Conservation (phyloP, 1,140 invertebrate genomes). For the Bemisia tabaci region DNA sequence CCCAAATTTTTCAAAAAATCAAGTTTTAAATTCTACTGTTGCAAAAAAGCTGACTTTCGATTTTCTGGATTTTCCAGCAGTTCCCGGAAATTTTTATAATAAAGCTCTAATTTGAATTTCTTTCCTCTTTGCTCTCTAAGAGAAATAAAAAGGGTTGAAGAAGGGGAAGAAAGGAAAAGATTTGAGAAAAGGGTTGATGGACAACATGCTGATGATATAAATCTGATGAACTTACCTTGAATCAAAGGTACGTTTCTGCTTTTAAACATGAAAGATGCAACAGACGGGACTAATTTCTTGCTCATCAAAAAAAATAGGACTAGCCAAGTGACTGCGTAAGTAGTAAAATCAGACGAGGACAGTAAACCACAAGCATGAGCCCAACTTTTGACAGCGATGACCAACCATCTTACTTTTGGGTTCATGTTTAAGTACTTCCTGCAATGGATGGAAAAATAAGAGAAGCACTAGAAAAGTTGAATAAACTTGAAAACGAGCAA, state of each 20-base stretch:
- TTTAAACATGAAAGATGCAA: background rate
- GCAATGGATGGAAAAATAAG: slow-evolving; percentile 28
- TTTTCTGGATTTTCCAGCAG: too few species aligned
- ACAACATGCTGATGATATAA: too few species aligned
- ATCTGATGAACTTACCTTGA: background rate
- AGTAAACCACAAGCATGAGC: slow-evolving; percentile 27
- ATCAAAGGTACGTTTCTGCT: background rate
- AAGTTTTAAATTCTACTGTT: too few species aligned
- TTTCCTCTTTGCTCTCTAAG: too few species aligned
- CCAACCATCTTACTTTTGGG: slow-evolving; percentile 24
- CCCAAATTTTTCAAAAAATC: too few species aligned
- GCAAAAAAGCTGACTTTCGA: too few species aligned
- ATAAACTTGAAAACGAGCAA: too few species aligned
- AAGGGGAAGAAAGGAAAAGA: background rate
- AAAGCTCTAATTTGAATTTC: too few species aligned
- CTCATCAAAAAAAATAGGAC: slow-evolving; percentile 31
- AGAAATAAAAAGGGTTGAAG: background rate
- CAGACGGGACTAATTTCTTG: slow-evolving; percentile 22
- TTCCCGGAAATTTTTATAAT: too few species aligned
- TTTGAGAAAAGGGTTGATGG: too few species aligned
- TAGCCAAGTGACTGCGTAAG: slow-evolving; percentile 32
- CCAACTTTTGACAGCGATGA: slow-evolving; percentile 38
- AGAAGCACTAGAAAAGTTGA: too few species aligned
- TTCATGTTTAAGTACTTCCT: slow-evolving; percentile 26
- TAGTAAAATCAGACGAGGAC: slow-evolving; percentile 27